Evolutionary conservation across 2,113 vertebrate species (phyloP).

Genomic region (Harpagus bidentatus): DNA sequence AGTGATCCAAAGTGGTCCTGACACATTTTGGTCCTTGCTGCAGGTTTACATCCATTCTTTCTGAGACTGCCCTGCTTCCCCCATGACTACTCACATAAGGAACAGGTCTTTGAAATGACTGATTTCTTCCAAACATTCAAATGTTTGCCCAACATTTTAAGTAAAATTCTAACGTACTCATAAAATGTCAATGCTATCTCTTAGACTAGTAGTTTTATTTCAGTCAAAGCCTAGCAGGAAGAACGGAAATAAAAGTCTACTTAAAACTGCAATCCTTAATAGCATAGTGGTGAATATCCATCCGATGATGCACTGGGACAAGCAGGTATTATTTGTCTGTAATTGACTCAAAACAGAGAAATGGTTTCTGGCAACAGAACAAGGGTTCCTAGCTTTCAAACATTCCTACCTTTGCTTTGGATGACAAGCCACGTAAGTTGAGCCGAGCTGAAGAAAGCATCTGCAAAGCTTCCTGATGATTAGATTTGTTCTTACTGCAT

Average conservation of each 20-base stretch:
- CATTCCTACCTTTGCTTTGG: conserved; percentile 88
- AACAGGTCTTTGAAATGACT: not conserved
- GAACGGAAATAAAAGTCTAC: not conserved
- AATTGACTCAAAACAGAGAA: not conserved
- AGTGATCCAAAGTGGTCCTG: not conserved
- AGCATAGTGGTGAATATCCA: not conserved
- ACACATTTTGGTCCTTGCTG: not conserved
- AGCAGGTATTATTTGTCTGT: not conserved
- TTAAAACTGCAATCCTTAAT: not conserved
- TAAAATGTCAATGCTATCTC: not conserved
- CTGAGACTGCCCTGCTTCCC: not conserved
- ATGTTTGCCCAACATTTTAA: not conserved
- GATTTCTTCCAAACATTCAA: not conserved
- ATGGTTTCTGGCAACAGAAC: not conserved
- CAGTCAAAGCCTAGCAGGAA: not conserved
- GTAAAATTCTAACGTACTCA: not conserved
- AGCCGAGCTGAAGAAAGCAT: conserved; percentile 90
- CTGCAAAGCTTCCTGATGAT: conserved; percentile 83
- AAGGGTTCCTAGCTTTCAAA: conserved; percentile 20
- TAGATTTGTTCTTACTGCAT: conserved; percentile 83
- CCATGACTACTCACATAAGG: not conserved
- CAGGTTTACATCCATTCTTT: not conserved
- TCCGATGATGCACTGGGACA: not conserved
- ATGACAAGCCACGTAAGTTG: conserved; percentile 82
- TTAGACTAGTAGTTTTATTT: not conserved